Conservation (phyloP, 2,888 invertebrate genomes). For the Amiota communis region DNA sequence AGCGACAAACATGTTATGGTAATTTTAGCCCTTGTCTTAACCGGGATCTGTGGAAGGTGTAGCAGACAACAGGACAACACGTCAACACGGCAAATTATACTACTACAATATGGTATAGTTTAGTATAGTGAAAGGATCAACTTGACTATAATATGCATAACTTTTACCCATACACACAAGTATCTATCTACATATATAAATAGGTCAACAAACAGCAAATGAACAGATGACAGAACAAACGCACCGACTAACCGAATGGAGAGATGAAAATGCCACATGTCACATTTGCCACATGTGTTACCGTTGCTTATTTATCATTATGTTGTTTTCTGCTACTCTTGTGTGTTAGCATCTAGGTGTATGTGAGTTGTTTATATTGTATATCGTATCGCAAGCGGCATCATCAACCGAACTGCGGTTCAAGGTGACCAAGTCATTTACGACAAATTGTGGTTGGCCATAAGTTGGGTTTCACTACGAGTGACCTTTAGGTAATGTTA, state of each 20-base stretch:
- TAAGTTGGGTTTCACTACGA: too few relatives aligned
- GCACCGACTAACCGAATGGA: constrained; percentile 31
- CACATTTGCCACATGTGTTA: constrained; percentile 64
- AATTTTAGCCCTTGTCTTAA: constrained; percentile 54
- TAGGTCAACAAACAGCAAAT: background rate
- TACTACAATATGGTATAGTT: too few relatives aligned
- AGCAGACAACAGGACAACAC: too few relatives aligned
- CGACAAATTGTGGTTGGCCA: constrained; percentile 21
- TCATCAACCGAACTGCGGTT: constrained; percentile 23
- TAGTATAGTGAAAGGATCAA: too few relatives aligned
- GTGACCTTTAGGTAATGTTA: too few relatives aligned
- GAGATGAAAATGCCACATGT: constrained; percentile 55
- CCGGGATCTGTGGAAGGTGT: constrained; percentile 10
- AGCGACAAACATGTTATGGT: constrained; percentile 44
- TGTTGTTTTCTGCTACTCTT: constrained; percentile 26
- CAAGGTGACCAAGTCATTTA: constrained; percentile 36
- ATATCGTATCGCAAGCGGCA: background rate
- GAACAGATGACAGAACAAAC: constrained; percentile 3
- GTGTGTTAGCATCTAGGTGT: constrained; percentile 16
- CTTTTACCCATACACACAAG: background rate
- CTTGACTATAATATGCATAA: background rate
- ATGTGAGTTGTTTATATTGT: constrained; percentile 22
- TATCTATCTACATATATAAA: background rate
- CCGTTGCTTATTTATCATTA: constrained; percentile 58
- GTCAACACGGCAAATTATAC: too few relatives aligned